Base-by-base conservation (phyloP, 2,888 invertebrate species). In the Eilema caniola region DNA sequence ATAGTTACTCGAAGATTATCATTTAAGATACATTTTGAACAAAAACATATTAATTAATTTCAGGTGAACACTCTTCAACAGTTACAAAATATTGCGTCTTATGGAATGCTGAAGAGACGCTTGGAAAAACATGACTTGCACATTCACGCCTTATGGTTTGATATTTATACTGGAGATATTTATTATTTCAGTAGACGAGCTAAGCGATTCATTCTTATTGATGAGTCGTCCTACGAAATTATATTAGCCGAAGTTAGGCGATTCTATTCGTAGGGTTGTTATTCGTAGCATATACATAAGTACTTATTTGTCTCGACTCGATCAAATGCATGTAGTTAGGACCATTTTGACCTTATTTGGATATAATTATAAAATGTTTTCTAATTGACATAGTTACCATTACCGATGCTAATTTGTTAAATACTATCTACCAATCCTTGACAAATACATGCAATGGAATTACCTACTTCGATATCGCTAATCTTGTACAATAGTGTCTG, bases 131-230 rank as follows among this genome's bases (percentile, higher is more conserved):
- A 98, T 83, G 97, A 98, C 88, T 95, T 99, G 60, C 98, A 98
- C 85, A 97, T 99, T 78, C 99, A 98, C 86, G 99, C 99, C 0
- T 94, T 99, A 57, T 99, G 99, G 99, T 99, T 99, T 90, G 99
- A 99, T 90, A 98, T 99, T 89, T 99, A 99, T 89, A 98, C 98
- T 0, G 99, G 99, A 0, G 98, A 99, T 90, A 98, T 99, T 85
- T 98, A 98, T 90, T 98, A 98, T 91, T 99, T 99, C 88, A 99
- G 98, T 88, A 96, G 99, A 83, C 97, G 97, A 37, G 97, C 97
- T 61, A 98, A 99, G 91, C 95, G 96, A 72, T 99, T 99, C 90
- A 95, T 99, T 23, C 96, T 97, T 79, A 97, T 99, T 71, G 98
- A 98, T 86, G 99, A 99, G 92, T 93, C 96, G 2, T 97, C 97